phyloP scores from a whole-genome alignment of 2,113 vertebrate species.

The Saguinus imperator region DNA sequence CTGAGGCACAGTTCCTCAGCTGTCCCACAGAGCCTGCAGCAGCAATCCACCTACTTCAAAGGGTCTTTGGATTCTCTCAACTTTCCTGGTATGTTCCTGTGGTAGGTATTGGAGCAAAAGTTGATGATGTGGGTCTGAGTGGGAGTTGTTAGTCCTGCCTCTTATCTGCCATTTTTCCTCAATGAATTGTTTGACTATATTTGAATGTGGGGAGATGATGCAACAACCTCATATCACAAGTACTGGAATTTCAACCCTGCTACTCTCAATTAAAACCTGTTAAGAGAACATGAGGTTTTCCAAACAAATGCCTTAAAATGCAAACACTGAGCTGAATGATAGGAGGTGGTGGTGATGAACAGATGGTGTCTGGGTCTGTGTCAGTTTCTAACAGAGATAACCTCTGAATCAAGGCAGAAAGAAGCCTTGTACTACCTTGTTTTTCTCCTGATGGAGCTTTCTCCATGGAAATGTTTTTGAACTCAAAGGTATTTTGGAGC shows the following conservation, averaged over 20 bases:
- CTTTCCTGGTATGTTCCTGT: too few species aligned
- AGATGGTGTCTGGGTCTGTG: background rate
- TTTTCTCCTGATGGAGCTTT: background rate
- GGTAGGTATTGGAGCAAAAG: too few species aligned
- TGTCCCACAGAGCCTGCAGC: too few species aligned
- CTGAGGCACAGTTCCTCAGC: too few species aligned
- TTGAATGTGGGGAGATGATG: background rate
- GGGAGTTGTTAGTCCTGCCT: too few species aligned
- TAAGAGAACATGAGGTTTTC: background rate
- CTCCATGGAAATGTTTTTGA: background rate
- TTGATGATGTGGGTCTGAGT: too few species aligned
- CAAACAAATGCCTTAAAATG: background rate
- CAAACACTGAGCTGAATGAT: background rate
- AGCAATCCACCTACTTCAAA: too few species aligned
- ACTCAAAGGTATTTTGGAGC: background rate
- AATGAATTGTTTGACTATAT: background rate
- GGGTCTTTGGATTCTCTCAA: too few species aligned
- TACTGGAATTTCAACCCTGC: background rate
- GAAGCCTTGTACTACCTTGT: background rate
- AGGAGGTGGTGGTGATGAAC: background rate
- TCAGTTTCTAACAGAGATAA: background rate
- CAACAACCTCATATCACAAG: background rate
- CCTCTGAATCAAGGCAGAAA: background rate
- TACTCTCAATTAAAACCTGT: background rate
- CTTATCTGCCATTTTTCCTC: too few species aligned